Base-by-base conservation (phyloP, 2,888 invertebrate species). In the Pseudanteris insignis region DNA sequence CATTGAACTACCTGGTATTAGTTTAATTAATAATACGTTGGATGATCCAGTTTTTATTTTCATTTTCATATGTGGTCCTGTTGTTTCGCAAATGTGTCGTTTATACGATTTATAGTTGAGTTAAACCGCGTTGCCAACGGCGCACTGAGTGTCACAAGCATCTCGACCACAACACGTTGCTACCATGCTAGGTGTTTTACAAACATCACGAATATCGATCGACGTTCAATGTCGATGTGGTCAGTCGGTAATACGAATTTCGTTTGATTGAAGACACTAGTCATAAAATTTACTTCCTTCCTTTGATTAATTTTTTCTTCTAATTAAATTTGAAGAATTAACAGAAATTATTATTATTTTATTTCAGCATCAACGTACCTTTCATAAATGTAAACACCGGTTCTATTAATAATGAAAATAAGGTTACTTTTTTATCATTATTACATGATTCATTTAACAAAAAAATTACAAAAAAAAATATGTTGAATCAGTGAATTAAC, bases 161-260 rank as follows among this genome's bases (percentile, higher is more conserved):
- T 30, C 14, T 28, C 11, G 32, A 37, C 36, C 41, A 48, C 41
- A 55, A 63, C 37, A 38, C 53, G 54, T 63, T 63, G 55, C 63
- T 60, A 63, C 28, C 47, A 43, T 46, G 36, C 46, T 44, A 30
- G 40, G 50, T 41, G 30, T 40, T 43, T 37, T 26, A 33, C 34
- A 58, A 46, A 58, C 36, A 48, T 54, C 44, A 30, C 30, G 47
- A 63, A 50, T 63, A 63, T 63, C 63, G 63, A 63, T 59, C 55
- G 54, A 36, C 13, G 13, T 36, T 29, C 30, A 28, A 11, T 14
- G 13, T 15, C 7, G 9, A 13, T 29, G 30, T 33, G 26, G 5
- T 46, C 36, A 6, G 50, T 55, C 44, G 46, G 50, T 55, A 61
- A 55, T 29, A 41, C n/a, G n/a, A n/a, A n/a, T n/a, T n/a, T n/a